phyloP scores from a whole-genome alignment of 2,888 invertebrate genomes.

The Eustalomyia histrio region DNA sequence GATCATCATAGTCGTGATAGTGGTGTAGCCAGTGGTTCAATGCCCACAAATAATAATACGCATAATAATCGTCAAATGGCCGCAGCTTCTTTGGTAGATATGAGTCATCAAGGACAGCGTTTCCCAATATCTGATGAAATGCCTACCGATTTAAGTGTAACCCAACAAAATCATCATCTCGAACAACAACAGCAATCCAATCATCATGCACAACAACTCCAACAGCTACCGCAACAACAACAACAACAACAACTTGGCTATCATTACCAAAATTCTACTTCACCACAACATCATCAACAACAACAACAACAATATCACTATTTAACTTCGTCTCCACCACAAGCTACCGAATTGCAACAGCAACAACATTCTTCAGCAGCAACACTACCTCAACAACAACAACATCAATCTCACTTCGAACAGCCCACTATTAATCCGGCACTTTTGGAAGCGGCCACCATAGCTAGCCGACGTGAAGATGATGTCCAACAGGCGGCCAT shows the following conservation, averaged over 20 bases:
- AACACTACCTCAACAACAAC: constrained; percentile 67
- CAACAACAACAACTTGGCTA: constrained; percentile 38
- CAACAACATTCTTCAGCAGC: constrained; percentile 45
- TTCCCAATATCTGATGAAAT: constrained; percentile 70
- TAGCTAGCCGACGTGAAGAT: constrained; percentile 74
- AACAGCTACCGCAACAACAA: constrained; percentile 38
- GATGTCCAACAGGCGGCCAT: constrained; percentile 71
- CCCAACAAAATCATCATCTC: constrained; percentile 62
- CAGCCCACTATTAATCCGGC: constrained; percentile 78
- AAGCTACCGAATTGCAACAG: constrained; percentile 63
- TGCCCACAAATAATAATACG: constrained; percentile 70
- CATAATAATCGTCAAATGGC: constrained; percentile 63
- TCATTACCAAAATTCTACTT: constrained; percentile 55
- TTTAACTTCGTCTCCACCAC: constrained; percentile 30
- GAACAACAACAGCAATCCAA: constrained; percentile 64
- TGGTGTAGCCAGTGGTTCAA: constrained; percentile 75
- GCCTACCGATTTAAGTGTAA: constrained; percentile 75
- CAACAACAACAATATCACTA: constrained; percentile 58
- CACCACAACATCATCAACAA: constrained; percentile 70
- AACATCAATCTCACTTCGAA: constrained; percentile 31
- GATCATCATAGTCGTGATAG: constrained; percentile 76
- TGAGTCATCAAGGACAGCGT: constrained; percentile 40
- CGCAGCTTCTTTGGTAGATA: constrained; percentile 40
- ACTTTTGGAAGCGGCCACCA: constrained; percentile 77
- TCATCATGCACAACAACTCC: constrained; percentile 76